A percentile compares a stretch with the other conserved stretches of the same genome.
Conservation (phyloP, 1,140 invertebrate species). For the Holcopasites calliopsidis region DNA sequence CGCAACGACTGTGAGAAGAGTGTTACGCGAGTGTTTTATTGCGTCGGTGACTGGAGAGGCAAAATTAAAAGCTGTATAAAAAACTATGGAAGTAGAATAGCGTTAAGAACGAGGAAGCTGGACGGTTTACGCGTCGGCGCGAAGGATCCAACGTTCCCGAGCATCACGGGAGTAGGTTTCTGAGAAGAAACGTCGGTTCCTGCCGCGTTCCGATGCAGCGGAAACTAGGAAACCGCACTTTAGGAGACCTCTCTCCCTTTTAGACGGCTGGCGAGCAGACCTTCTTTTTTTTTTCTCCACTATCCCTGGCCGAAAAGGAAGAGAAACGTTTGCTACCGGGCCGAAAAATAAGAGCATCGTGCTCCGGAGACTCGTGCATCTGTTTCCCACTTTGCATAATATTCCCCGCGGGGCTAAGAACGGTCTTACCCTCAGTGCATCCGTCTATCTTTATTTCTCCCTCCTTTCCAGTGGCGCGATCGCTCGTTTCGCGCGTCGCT, state of each 20-base stretch:
- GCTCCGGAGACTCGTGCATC: conserved; percentile 60
- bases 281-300: conserved; percentile 18
- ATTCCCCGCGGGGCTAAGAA: conserved; percentile 46
- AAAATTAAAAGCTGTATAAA: neutral
- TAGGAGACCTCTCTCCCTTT: neutral
- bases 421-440: conserved; percentile 30
- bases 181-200: conserved; percentile 13
- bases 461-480: neutral
- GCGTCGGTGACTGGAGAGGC: neutral
- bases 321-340: conserved; percentile 19
- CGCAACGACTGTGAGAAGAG: neutral
- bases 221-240: conserved; percentile 23
- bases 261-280: neutral
- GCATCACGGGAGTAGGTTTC: conserved; percentile 10
- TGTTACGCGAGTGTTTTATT: neutral
- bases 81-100: neutral
- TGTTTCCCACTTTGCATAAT: conserved; percentile 67
- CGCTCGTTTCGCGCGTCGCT: conserved; percentile 9
- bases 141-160: conserved; percentile 25
- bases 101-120: neutral
- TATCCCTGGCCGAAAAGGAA: conserved; percentile 33
- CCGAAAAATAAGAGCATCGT: conserved; percentile 57
- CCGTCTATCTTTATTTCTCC: conserved; percentile 37
- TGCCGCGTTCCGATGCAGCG: conserved; percentile 14
- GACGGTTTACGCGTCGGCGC: conserved; percentile 38